Conservation (phyloP, 2,797 vertebrate species). For the Paguma larvata region DNA sequence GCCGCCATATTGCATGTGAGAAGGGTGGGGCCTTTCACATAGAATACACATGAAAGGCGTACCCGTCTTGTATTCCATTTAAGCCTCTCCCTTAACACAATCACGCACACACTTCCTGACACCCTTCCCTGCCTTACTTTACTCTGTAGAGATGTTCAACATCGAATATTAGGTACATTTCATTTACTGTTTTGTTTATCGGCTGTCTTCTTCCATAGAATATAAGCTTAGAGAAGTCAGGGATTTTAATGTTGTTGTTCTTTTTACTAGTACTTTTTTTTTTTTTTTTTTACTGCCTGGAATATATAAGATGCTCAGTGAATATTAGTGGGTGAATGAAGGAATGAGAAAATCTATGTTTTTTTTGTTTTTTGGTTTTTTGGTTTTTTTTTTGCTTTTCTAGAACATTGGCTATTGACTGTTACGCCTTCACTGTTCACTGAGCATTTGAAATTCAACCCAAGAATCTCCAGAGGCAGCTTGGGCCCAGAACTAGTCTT, state of each 20-base stretch:
- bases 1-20: fast-evolving
- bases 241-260: background rate
- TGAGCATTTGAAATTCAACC: background rate
- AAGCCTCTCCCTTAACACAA: background rate
- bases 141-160: background rate
- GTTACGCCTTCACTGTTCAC: background rate
- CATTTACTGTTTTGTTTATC: background rate
- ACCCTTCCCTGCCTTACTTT: background rate
- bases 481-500: fast-evolving
- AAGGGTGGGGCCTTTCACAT: fast-evolving
- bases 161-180: background rate
- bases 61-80: too few relatives aligned
- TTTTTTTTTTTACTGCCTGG: background rate
- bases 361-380: background rate
- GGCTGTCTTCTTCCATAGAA: background rate
- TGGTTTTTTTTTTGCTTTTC: too few relatives aligned
- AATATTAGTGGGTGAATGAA: background rate
- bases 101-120: too few relatives aligned
- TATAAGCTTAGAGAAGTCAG: background rate
- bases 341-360: background rate
- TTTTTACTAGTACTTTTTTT: background rate
- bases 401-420: background rate
- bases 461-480: too few relatives aligned
- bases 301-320: background rate
- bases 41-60: fast-evolving